Evolutionary conservation across 2,113 vertebrate species (phyloP), one percentile per base, ranked within the genome.

Genomic region (Gallinago jamesoni): DNA sequence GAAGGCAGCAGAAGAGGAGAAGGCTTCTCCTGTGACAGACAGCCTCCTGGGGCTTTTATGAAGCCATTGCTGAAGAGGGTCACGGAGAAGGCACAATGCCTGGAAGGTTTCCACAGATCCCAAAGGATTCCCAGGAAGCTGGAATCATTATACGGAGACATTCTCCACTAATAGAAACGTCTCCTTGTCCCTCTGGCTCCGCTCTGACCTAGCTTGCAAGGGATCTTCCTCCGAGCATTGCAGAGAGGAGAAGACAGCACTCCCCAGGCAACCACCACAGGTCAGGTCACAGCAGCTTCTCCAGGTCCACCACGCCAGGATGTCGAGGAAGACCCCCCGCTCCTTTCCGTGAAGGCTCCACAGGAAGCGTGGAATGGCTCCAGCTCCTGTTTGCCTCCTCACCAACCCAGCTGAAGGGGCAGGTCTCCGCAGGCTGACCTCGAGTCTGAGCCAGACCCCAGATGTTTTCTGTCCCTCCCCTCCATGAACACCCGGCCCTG

Each of bases 331-430:
- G 23, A 16, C 8, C 85, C 27, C 66, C 28, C 1, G 2, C 24
- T 64, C 59, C 76, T 21, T 17, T 27, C 72, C 39, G 6, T 3
- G 18, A 7, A 25, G 25, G 14, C 69, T 92, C 47, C 41, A 2
- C 1, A 1, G 62, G 21, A 31, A 27, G 31, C 0, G 0, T 7
- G 43, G 24, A 37, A 7, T 12, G 62, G 5, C 47, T 50, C 59
- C 93, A 68, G 73, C 82, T 63, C 39, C 63, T 28, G 39, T 8
- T 47, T 37, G 3, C 4, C n/a, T 31, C 8, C 68, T 14, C 6
- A 1, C 62, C 57, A 50, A 41, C 19, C 56, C 70, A n/a, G 50
- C 73, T 0, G 1, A n/a, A 88, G 48, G 30, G 50, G 12, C 53
- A 47, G 39, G 47, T 16, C 55, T 14, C 45, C 56, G 53, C 88